Base-by-base conservation (phyloP, 2,888 invertebrate species). In the Minunthozetes semirufus region DNA sequence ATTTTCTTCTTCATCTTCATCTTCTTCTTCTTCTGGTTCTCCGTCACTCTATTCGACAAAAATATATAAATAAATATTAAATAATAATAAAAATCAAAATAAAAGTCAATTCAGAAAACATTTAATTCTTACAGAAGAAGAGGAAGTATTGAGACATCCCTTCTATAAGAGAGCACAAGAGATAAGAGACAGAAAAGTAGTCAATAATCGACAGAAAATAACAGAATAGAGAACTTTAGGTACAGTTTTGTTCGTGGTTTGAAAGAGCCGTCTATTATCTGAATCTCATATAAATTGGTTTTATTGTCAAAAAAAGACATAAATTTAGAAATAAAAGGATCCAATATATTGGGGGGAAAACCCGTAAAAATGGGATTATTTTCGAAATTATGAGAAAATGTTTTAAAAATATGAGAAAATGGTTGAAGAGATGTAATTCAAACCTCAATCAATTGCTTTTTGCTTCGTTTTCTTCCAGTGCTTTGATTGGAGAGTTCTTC, bases 21-120 rank as follows among this genome's bases (percentile, higher is more conserved):
- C 76, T 50, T 76, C 74, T 50, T 77, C 75, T 77, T 50, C 79
- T 78, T 76, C 29, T 13, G 2, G 59, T 8, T 73, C 68, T 22
- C 68, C 74, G 13, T 74, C 70, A 59, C 74, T 74, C 74, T 74
- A 74, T 13, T 9, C n/a, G 19, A 19, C 9, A 73, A 73, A 63
- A 33, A 33, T 5, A 72, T 27, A 72, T 8, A 29, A 70, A 27
- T 33, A 22, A 46, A 11, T 46, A 46, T 8, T 11, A 50, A n/a
- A 50, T 50, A 50, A 50, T 50, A 50, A 50, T 50, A 42, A 6
- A 42, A 42, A 42, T 15, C 17, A 48, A 17, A 4, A 48, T 2
- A 48, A 48, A 9, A 9, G 13, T 33, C 11, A 61, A 70, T 42
- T 70, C 15, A n/a, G 3, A 5, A 11, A 50, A 25, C 46, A n/a